Evolutionary conservation across 2,113 vertebrate genomes (phyloP).

Genomic region (Taxidea taxus): DNA sequence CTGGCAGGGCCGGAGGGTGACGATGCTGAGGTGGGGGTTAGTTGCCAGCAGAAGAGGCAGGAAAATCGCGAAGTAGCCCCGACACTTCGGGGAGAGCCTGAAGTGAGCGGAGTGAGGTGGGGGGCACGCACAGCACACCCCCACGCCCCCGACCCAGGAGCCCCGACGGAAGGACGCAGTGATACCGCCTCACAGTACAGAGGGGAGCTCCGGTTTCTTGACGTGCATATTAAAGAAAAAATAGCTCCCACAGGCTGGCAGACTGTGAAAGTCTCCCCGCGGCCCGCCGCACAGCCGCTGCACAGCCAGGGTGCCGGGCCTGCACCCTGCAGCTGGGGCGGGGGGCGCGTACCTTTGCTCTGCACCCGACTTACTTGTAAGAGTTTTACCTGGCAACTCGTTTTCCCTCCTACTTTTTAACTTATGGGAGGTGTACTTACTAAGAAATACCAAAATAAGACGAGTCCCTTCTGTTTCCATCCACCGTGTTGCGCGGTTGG

Average conservation of each 20-base stretch:
- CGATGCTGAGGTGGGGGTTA: background rate
- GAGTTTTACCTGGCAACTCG: no score
- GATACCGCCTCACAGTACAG: background rate
- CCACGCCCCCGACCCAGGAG: no score
- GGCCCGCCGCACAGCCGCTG: no score
- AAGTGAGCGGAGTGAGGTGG: background rate
- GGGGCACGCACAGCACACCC: background rate
- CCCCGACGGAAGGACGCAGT: no score
- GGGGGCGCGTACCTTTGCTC: no score
- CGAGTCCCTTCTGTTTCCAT: background rate
- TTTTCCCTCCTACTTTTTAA: background rate
- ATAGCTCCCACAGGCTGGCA: background rate
- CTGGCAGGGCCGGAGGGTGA: rapidly evolving
- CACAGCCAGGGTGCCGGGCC: rapidly evolving
- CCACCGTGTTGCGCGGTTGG: no score
- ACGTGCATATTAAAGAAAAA: background rate
- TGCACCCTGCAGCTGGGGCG: rapidly evolving
- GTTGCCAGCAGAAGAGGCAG: no score
- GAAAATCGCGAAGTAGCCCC: no score
- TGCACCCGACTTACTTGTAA: no score
- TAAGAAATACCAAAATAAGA: background rate
- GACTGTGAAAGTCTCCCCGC: background rate
- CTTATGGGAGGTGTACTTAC: no score
- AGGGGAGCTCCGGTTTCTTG: background rate
- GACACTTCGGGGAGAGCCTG: no score